Conservation (phyloP, 1,140 invertebrate species). For the Caerostris extrusa region DNA sequence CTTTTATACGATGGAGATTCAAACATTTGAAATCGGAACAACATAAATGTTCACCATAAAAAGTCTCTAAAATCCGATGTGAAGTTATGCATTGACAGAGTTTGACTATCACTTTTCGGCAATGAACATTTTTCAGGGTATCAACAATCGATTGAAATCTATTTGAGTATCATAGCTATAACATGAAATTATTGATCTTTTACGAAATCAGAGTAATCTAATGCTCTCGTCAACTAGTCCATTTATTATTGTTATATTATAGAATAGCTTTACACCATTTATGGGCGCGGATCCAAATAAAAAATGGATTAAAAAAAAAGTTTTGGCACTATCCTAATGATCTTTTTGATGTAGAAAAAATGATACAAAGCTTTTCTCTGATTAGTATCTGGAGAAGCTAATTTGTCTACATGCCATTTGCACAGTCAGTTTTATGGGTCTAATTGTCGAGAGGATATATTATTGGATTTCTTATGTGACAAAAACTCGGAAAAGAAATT, state of each 20-base stretch:
- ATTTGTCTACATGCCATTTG: slow-evolving; percentile 4
- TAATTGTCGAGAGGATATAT: neutral
- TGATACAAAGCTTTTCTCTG: neutral
- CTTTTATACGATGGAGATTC: neutral
- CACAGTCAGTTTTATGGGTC: neutral
- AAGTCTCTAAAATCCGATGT: neutral
- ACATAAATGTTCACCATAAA: too few relatives aligned
- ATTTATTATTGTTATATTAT: slow-evolving; percentile 56
- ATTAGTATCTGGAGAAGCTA: neutral
- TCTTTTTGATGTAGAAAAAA: neutral
- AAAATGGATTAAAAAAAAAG: neutral
- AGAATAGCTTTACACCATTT: neutral
- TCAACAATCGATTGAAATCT: neutral
- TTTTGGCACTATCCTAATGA: neutral
- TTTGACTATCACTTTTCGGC: neutral
- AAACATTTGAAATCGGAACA: neutral
- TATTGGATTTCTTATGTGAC: neutral
- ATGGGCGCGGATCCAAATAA: neutral
- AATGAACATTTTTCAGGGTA: neutral
- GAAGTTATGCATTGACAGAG: neutral
- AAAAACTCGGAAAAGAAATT: neutral
- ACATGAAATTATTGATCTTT: neutral
- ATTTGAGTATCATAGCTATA: neutral
- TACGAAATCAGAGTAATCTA: slow-evolving; percentile 37
- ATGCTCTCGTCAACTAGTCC: slow-evolving; percentile 43